Evolutionary conservation across 2,113 vertebrate species (phyloP).

Genomic region (Entomyzon cyanotis): DNA sequence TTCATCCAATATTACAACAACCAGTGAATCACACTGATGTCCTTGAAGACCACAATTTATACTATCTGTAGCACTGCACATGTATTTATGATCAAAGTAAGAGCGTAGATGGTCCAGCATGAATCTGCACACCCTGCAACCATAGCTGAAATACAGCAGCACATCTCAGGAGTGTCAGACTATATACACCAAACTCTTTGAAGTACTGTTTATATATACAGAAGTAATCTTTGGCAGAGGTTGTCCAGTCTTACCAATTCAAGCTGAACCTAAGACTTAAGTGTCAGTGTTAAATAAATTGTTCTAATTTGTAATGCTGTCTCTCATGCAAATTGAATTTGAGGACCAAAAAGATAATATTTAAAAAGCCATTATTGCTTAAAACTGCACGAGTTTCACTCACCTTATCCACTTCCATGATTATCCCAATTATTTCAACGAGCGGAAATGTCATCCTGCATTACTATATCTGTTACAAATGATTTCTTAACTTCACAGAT

Average conservation of each 20-base stretch:
- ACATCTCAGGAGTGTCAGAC: not conserved
- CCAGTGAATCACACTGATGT: not conserved
- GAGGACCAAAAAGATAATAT: not conserved
- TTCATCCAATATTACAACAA: not conserved
- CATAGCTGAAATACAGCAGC: not conserved
- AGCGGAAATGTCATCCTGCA: slow-evolving; percentile 6
- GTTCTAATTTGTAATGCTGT: not conserved
- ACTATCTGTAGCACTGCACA: not conserved
- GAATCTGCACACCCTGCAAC: not conserved
- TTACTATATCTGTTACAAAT: slow-evolving; percentile 49
- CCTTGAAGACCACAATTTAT: not conserved
- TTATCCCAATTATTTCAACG: not conserved
- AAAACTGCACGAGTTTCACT: not conserved
- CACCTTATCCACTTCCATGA: not conserved
- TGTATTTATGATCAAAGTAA: not conserved
- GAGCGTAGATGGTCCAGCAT: not conserved
- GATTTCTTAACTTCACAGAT: slow-evolving; percentile 31
- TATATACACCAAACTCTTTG: not conserved
- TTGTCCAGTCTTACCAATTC: not conserved
- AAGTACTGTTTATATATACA: not conserved
- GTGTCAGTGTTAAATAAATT: not conserved
- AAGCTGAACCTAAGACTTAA: not conserved
- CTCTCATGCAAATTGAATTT: not conserved
- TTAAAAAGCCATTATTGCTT: not conserved
- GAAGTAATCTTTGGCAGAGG: not conserved